Conservation (phyloP, 2,888 invertebrate species). For the Rhagium mordax region DNA sequence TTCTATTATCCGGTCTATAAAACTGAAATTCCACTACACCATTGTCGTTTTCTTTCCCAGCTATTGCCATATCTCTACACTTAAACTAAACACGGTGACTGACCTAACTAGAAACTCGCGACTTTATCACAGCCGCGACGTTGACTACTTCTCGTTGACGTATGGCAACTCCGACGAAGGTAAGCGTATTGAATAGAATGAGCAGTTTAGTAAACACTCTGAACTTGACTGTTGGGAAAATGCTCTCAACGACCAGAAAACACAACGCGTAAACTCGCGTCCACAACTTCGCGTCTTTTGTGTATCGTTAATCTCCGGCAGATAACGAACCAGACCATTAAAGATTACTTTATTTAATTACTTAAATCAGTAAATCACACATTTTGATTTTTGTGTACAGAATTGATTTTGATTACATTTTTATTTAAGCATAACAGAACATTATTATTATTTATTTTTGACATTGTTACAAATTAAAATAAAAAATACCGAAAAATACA, state of each 20-base stretch:
- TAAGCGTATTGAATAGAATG: neutral
- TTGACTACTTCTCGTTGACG: neutral
- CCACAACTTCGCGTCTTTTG: neutral
- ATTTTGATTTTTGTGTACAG: too few relatives aligned
- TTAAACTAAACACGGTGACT: slow-evolving; percentile 21
- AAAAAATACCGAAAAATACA: too few relatives aligned
- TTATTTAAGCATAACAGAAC: too few relatives aligned
- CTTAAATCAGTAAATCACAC: too few relatives aligned
- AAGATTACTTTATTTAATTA: too few relatives aligned
- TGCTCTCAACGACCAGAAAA: neutral
- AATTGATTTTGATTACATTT: too few relatives aligned
- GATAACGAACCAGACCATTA: neutral
- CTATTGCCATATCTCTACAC: slow-evolving; percentile 45
- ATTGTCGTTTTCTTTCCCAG: slow-evolving; percentile 59
- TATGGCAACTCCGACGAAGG: slow-evolving; percentile 7
- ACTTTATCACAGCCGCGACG: neutral
- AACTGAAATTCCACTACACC: slow-evolving; percentile 61
- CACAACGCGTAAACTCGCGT: neutral
- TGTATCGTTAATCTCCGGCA: neutral
- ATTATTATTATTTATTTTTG: too few relatives aligned
- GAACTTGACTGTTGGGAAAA: neutral
- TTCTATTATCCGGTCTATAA: slow-evolving; percentile 52
- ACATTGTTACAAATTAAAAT: too few relatives aligned
- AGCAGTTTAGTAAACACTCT: neutral
- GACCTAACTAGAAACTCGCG: slow-evolving; percentile 14